Evolutionary conservation across 2,113 vertebrate species (phyloP), one percentile per base, ranked within the genome.

Genomic region (Columba livia): DNA sequence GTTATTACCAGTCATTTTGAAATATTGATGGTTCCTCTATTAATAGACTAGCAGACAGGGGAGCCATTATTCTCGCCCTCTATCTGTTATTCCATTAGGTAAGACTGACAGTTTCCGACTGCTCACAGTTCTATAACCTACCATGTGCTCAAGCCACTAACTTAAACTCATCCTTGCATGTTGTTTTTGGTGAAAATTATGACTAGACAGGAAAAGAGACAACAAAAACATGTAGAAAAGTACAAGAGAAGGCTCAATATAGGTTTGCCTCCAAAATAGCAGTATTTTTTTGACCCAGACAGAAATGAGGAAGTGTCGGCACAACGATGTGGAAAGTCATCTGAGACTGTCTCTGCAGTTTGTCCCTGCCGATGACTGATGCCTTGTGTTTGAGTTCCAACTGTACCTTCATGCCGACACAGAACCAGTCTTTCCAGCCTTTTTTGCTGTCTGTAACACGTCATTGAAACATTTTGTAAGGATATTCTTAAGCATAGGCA

Each of bases 1-100:
- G 95, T 91, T 96, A 92, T 96, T 97, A 79, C 93, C 81, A 96
- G 94, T 94, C 94, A 89, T 97, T 98, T 96, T 97, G 85, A 62
- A 97, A 95, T 97, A 97, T 94, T 97, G 97, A 96, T 97, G 96
- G 93, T 84, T 84, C 74, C 85, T 94, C 96, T 97, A 96, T 97
- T 98, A 97, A 97, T 94, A 98, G 96, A 92, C 90, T 57, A 95
- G 91, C 86, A 97, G 96, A 97, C 96, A 97, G 96, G 97, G 94
- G 94, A 96, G 89, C 83, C 94, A 94, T 96, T 98, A 95, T 96
- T 95, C 92, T 93, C 58, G 3, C 60, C 87, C 78, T 97, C 97
- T 97, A 95, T 97, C 97, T 97, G 97, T 95, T 97, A 94, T 97
- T 98, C 93, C 91, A 93, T 97, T 96, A 97, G 97, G 92, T 93